Conservation (phyloP, 2,888 invertebrate species). For the Asteroscopus sphinx region DNA sequence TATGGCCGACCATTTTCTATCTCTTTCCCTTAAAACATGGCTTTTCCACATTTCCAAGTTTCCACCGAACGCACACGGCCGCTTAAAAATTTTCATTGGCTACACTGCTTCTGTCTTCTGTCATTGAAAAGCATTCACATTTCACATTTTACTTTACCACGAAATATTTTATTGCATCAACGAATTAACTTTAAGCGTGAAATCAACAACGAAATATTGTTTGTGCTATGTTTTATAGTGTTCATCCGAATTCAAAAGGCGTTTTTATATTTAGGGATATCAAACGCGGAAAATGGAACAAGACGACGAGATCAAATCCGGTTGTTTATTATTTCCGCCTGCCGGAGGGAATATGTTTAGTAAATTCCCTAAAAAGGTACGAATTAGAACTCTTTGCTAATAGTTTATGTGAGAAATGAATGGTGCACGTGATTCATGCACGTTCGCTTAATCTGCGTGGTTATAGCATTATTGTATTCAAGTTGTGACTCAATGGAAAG, state of each 20-base stretch:
- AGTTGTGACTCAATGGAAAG: constrained; percentile 55
- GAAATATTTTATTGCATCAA: constrained; percentile 31
- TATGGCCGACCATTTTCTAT: too few relatives aligned
- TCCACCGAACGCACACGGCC: too few relatives aligned
- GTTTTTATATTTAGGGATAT: constrained; percentile 48
- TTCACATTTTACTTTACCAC: too few relatives aligned
- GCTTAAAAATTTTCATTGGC: too few relatives aligned
- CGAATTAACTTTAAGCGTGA: constrained; percentile 25
- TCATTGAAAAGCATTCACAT: constrained; percentile 47
- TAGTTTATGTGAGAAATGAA: constrained; percentile 16
- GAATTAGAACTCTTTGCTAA: constrained; percentile 21
- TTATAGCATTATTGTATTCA: constrained; percentile 51
- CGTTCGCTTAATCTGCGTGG: constrained; percentile 35
- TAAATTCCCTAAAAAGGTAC: constrained; percentile 94
- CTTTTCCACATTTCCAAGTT: too few relatives aligned
- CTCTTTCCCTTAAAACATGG: too few relatives aligned
- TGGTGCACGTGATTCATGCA: constrained; percentile 39
- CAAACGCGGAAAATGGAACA: constrained; percentile 90
- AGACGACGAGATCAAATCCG: constrained; percentile 93
- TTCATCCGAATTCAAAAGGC: constrained; percentile 29
- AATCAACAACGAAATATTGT: constrained; percentile 39
- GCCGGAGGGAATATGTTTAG: constrained; percentile 91
- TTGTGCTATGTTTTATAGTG: constrained; percentile 66
- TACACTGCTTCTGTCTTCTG: constrained; percentile 19
- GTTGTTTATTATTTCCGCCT: constrained; percentile 94